phyloP scores from a whole-genome alignment of 1,140 invertebrate species.

The Pseudomyrmex concolor region DNA sequence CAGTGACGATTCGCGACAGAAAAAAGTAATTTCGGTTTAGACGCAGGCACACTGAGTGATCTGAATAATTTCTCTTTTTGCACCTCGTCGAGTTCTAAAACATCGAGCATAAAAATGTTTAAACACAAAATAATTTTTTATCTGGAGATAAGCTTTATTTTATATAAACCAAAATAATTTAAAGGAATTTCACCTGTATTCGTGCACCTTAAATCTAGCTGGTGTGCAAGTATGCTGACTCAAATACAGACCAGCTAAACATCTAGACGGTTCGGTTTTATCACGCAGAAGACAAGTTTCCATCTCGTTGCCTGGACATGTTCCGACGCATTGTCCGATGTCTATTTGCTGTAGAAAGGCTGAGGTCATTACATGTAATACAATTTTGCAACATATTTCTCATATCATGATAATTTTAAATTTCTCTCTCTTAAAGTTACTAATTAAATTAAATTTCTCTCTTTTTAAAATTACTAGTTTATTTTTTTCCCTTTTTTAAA shows the following conservation, averaged over 20 bases:
- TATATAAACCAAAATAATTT: neutral
- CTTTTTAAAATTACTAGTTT: neutral
- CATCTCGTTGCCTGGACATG: conserved; percentile 80
- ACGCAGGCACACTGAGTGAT: conserved; percentile 84
- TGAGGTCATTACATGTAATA: no score
- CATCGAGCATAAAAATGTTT: neutral
- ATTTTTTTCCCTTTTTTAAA: neutral
- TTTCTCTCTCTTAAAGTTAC: neutral
- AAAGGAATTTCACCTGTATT: conserved; percentile 80
- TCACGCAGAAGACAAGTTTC: conserved; percentile 83
- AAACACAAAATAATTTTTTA: no score
- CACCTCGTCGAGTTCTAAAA: conserved; percentile 80
- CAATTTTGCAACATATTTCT: neutral
- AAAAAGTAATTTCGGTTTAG: conserved; percentile 63
- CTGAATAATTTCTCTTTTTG: conserved; percentile 82
- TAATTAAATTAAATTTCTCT: neutral
- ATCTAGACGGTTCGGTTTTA: conserved; percentile 81
- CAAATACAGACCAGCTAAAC: conserved; percentile 81
- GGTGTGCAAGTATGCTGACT: conserved; percentile 81
- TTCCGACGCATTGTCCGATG: conserved; percentile 84
- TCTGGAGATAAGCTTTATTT: no score
- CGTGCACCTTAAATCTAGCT: conserved; percentile 83
- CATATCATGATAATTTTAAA: neutral
- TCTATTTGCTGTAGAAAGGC: conserved; percentile 82
- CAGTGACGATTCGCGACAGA: neutral